Evolutionary conservation across 2,113 vertebrate genomes (phyloP).

Genomic region (Colius striatus): DNA sequence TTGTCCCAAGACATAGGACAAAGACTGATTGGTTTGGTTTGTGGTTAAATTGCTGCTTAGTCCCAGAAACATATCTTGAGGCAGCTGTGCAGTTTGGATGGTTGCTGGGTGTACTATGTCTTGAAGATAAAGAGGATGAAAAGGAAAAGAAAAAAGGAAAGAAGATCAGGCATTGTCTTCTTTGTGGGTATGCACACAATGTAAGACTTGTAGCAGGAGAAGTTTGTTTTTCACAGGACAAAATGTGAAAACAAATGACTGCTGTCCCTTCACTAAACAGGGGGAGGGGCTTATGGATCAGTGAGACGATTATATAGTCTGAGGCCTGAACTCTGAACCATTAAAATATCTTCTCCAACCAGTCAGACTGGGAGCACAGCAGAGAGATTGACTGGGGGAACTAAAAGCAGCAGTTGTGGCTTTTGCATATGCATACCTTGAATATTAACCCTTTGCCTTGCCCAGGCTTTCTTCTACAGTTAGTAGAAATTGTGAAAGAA

Average conservation of each 20-base stretch:
- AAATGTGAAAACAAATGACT: neutral
- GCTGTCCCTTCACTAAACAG: neutral
- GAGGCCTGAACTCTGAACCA: constrained; percentile 9
- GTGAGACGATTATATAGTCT: neutral
- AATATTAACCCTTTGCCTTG: neutral
- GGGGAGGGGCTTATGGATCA: neutral
- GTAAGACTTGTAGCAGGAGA: neutral
- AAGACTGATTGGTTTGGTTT: neutral
- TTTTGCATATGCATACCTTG: neutral
- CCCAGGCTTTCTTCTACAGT: neutral
- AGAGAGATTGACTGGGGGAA: neutral
- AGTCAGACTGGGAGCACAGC: constrained; percentile 13
- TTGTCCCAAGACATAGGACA: neutral
- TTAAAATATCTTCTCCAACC: constrained; percentile 22
- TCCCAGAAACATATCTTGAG: neutral
- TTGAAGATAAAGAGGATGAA: neutral
- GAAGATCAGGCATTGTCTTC: neutral
- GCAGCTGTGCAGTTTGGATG: neutral
- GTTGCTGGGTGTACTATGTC: neutral
- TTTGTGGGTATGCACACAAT: neutral
- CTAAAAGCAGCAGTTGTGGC: neutral
- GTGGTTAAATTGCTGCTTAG: neutral
- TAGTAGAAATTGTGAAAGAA: neutral
- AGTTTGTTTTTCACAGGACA: neutral
- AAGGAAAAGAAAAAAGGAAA: neutral